Percentiles rank a stretch among this genome's conserved stretches.
These are phyloP conservation scores for Macrophya alboannulata DNA, from an alignment of 2,888 invertebrate species.

Conservation along the genomic window DNA sequence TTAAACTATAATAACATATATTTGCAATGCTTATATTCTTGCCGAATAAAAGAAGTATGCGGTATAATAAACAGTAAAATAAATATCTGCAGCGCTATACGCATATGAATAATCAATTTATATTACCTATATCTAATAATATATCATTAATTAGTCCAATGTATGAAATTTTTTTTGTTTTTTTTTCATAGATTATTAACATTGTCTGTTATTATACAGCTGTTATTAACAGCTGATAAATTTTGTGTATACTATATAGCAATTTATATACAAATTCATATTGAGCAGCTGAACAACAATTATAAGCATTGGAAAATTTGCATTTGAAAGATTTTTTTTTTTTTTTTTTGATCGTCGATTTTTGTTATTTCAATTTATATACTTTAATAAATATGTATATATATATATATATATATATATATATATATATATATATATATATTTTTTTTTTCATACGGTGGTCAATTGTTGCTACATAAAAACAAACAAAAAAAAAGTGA, in stretches of 20 bases:
- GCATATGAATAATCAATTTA: too few relatives aligned
- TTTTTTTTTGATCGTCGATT: too few relatives aligned
- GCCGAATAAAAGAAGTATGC: slow-evolving; percentile 1
- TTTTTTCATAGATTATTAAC: too few relatives aligned
- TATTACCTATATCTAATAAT: too few relatives aligned
- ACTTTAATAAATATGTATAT: too few relatives aligned
- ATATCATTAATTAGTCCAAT: too few relatives aligned
- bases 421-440: background rate
- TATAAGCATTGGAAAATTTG: background rate
- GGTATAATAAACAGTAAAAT: background rate
- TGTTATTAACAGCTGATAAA: too few relatives aligned
- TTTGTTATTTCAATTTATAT: too few relatives aligned
- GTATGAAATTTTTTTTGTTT: background rate
- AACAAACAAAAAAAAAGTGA: background rate
- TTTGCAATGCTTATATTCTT: slow-evolving; percentile 1
- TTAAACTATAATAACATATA: slow-evolving; percentile 44
- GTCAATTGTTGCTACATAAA: background rate
- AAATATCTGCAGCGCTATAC: background rate
- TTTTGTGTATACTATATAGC: too few relatives aligned
- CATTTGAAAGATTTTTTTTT: too few relatives aligned
- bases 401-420: too few relatives aligned
- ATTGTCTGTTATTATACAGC: too few relatives aligned
- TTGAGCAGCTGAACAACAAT: background rate
- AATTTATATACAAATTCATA: background rate
- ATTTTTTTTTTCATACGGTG: background rate